These are phyloP conservation scores for Pseudorhombus dupliciocellatus DNA, from an alignment of 2,113 vertebrate species.

Conservation along the genomic window DNA sequence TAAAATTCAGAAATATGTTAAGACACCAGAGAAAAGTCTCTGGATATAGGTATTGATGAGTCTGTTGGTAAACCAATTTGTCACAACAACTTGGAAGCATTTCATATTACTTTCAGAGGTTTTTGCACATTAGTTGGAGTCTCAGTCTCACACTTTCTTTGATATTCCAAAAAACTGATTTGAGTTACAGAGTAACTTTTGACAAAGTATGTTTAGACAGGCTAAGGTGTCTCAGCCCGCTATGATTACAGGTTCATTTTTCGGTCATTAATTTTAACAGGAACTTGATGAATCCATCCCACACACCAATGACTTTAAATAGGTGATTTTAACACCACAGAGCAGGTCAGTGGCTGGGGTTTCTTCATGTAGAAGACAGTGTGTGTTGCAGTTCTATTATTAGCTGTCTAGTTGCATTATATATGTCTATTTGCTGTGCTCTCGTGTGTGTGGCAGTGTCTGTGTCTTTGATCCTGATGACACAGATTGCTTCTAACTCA, in stretches of 20 bases:
- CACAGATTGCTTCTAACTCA: constrained; percentile 36
- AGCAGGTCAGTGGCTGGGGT: constrained; percentile 23
- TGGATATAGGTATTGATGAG: not conserved
- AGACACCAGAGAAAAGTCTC: not conserved
- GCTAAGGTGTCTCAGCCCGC: constrained; percentile 14
- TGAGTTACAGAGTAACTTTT: not conserved
- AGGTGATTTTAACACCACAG: constrained; percentile 15
- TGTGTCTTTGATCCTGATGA: constrained; percentile 41
- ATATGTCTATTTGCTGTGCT: constrained; percentile 3
- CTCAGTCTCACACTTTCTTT: not conserved
- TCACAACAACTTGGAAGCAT: not conserved
- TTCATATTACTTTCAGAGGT: not conserved
- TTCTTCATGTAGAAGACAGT: constrained; percentile 32
- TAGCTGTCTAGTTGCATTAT: constrained; percentile 47
- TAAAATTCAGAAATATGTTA: not conserved
- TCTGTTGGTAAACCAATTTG: not conserved
- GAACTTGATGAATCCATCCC: constrained; percentile 52
- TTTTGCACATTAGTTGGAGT: constrained; percentile 2
- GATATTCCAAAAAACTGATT: not conserved
- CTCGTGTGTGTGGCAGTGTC: constrained; percentile 12
- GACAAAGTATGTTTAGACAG: not conserved
- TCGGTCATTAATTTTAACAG: constrained; percentile 44
- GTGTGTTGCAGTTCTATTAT: constrained; percentile 35
- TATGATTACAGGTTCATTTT: constrained; percentile 8
- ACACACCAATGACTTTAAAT: constrained; percentile 43